Evolutionary conservation across 2,797 vertebrate species (phyloP).

Genomic region (Forpus xanthops): DNA sequence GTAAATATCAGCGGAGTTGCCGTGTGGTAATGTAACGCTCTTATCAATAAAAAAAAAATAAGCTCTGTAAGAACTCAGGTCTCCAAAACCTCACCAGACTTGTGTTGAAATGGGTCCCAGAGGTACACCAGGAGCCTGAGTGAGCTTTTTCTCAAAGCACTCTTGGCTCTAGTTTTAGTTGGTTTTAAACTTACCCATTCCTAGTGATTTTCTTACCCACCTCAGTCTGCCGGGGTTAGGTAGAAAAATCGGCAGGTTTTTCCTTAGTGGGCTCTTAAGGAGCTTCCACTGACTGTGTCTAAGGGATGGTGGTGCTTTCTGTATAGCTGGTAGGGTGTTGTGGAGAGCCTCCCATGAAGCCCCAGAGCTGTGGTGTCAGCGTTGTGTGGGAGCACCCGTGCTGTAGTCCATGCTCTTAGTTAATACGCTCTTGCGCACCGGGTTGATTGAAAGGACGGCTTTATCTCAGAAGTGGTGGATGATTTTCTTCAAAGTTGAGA

Average conservation of each 20-base stretch:
- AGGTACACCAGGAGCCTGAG: neutral
- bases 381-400: neutral
- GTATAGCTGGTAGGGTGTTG: neutral
- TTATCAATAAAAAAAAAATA: neutral
- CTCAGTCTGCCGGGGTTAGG: neutral
- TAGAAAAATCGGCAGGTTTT: neutral
- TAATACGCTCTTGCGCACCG: rapidly evolving
- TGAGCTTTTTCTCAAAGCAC: neutral
- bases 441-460: neutral
- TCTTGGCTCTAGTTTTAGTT: neutral
- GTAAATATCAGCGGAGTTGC: neutral
- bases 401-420: rapidly evolving
- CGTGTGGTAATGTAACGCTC: neutral
- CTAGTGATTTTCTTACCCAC: neutral
- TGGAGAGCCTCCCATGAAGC: neutral
- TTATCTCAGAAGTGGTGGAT: neutral
- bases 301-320: neutral
- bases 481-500: neutral
- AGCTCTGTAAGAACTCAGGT: neutral
- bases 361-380: neutral
- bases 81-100: rapidly evolving
- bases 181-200: neutral
- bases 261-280: neutral
- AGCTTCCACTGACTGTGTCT: neutral
- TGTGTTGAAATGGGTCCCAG: neutral